phyloP scores from a whole-genome alignment of 2,113 vertebrate species.

The Propithecus coquereli region DNA sequence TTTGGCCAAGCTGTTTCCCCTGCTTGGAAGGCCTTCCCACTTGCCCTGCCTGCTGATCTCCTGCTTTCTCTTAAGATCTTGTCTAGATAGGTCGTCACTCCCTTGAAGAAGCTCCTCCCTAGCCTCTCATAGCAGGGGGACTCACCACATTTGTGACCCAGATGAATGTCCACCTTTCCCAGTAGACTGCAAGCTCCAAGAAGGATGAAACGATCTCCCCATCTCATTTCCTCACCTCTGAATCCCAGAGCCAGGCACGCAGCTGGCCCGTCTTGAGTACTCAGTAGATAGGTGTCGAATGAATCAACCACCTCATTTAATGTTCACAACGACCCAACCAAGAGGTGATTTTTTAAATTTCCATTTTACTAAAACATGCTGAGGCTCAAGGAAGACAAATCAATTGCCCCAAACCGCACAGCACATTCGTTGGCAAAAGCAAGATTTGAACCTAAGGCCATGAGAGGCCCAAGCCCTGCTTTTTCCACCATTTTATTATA shows the following conservation, averaged over 20 bases:
- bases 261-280: rapidly evolving
- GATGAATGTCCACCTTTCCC: neutral
- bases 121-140: rapidly evolving
- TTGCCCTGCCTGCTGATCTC: neutral
- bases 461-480: neutral
- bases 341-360: neutral
- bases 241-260: neutral
- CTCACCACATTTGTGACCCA: neutral
- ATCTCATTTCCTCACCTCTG: neutral
- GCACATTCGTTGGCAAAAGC: neutral
- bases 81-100: neutral
- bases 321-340: neutral
- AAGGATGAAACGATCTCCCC: rapidly evolving
- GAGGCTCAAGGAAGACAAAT: neutral
- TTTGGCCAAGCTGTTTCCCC: neutral
- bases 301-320: neutral
- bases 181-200: neutral
- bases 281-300: rapidly evolving
- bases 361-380: neutral
- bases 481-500: neutral
- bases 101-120: neutral
- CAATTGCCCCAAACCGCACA: neutral
- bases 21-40: neutral
- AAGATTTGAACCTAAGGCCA: neutral
- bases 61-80: neutral